Evolutionary conservation across 2,113 vertebrate species (phyloP).

Genomic region (Jacana jacana): DNA sequence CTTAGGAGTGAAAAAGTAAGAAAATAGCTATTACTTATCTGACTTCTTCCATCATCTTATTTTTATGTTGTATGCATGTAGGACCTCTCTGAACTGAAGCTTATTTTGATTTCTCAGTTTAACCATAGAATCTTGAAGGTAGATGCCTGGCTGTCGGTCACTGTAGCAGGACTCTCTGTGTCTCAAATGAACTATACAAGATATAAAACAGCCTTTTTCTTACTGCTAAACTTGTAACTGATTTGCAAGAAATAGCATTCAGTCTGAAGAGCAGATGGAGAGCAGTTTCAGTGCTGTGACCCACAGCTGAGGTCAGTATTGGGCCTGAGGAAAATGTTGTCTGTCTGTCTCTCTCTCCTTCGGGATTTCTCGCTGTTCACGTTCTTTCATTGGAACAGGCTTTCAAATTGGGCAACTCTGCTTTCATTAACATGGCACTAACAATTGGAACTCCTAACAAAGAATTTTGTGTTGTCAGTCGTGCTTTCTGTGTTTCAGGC

Average conservation of each 20-base stretch:
- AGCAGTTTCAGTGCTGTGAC: background rate
- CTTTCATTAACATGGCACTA: background rate
- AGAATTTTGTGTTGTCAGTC: accelerated
- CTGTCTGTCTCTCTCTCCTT: background rate
- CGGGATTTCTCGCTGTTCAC: background rate
- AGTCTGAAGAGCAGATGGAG: background rate
- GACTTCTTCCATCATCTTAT: background rate
- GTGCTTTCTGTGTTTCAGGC: accelerated
- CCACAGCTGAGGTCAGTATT: background rate
- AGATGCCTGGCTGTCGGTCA: background rate
- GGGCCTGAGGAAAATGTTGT: background rate
- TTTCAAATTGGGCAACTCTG: background rate
- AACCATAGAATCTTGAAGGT: background rate
- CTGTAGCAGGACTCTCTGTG: background rate
- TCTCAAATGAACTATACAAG: background rate
- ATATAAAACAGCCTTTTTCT: background rate
- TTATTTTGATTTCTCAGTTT: background rate
- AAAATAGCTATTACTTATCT: background rate
- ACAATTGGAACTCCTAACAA: background rate
- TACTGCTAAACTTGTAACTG: background rate
- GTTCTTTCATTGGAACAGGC: background rate
- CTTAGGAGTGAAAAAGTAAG: background rate
- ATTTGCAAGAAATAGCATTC: background rate
- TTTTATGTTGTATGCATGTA: background rate
- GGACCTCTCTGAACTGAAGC: background rate